phyloP scores from a whole-genome alignment of 2,888 invertebrate species.

The Augochlorella aurata region DNA sequence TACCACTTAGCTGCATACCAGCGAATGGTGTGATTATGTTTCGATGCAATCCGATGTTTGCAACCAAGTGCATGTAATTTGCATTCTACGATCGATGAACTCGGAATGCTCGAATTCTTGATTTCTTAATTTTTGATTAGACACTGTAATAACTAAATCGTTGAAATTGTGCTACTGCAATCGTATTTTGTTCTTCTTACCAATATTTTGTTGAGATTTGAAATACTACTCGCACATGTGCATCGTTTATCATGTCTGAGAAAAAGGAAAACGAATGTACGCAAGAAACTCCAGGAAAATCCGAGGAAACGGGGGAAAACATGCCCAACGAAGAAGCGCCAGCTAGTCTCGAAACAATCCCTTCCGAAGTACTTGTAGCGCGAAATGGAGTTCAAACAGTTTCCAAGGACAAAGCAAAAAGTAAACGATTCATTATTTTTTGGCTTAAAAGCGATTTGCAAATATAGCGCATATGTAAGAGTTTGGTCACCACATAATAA shows the following conservation, averaged over 20 bases:
- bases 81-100: not conserved
- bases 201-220: not conserved
- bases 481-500: not conserved
- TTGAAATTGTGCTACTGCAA: not conserved
- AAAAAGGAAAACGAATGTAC: constrained; percentile 24
- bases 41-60: not conserved
- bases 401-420: constrained; percentile 70
- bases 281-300: constrained; percentile 33
- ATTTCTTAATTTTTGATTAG: not conserved
- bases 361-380: constrained; percentile 54
- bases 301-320: constrained; percentile 55
- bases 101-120: not conserved
- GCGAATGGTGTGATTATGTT: not conserved
- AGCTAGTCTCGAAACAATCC: constrained; percentile 63
- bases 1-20: not conserved
- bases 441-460: not conserved
- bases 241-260: constrained; percentile 33
- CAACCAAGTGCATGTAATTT: not conserved
- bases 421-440: constrained; percentile 52
- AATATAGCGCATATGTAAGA: not conserved
- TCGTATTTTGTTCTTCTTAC: not conserved
- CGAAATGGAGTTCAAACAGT: constrained; percentile 61
- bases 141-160: not conserved
- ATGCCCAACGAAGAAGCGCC: constrained; percentile 64
- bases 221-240: not conserved